Conservation (phyloP, 2,113 vertebrate species). For the Oreochromis spilurus region DNA sequence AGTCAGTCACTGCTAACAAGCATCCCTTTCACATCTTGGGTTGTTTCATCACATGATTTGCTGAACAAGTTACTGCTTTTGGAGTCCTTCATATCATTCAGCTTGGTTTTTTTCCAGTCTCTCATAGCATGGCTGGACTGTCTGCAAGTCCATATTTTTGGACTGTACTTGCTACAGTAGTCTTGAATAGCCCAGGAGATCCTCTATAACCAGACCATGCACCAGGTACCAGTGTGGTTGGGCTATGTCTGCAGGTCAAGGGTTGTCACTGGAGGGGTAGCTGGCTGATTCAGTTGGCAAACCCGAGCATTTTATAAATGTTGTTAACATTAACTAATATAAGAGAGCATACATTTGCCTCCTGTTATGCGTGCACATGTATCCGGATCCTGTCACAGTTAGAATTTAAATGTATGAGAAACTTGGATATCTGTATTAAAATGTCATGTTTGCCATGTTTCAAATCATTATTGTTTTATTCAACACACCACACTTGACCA, state of each 20-base stretch:
- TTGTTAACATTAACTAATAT: neutral
- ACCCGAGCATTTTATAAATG: neutral
- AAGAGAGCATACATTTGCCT: neutral
- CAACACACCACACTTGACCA: neutral
- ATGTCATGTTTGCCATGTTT: neutral
- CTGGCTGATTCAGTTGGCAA: neutral
- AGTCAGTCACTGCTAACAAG: neutral
- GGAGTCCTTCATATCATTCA: neutral
- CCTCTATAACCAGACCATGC: neutral
- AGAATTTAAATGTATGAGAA: neutral
- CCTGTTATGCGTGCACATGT: neutral
- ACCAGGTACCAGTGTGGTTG: neutral
- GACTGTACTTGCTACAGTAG: neutral
- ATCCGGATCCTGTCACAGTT: neutral
- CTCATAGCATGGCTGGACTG: neutral
- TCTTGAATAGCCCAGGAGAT: neutral
- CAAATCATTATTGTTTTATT: neutral
- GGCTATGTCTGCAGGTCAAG: neutral
- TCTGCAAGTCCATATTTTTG: neutral
- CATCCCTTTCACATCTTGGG: neutral
- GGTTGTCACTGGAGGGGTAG: neutral
- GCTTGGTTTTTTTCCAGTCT: neutral
- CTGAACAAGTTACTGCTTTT: neutral
- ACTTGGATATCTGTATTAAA: neutral
- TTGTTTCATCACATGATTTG: neutral